phyloP scores from a whole-genome alignment of 2,888 invertebrate species.

The Bellardia pandia region DNA sequence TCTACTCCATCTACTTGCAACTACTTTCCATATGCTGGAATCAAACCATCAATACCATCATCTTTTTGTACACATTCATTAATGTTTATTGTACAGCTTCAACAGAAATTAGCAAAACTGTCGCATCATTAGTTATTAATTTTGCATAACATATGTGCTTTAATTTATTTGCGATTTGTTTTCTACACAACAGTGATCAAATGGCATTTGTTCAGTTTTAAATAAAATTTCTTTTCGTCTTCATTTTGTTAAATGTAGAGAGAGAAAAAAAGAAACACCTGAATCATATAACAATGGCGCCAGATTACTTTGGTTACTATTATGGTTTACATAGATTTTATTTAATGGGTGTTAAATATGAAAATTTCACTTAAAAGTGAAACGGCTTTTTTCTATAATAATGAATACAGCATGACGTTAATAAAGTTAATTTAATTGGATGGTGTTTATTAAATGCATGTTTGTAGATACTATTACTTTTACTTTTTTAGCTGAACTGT shows the following conservation, averaged over 20 bases:
- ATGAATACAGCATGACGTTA: not conserved
- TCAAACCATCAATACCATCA: constrained; percentile 11
- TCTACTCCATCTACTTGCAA: not conserved
- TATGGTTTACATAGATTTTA: constrained; percentile 7
- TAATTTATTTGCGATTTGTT: not conserved
- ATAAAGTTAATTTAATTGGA: constrained; percentile 37
- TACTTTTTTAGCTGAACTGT: not conserved
- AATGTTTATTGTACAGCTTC: constrained; percentile 55
- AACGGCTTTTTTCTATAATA: constrained; percentile 8
- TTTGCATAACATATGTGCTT: constrained; percentile 39
- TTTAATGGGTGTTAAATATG: constrained; percentile 44
- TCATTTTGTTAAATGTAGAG: not conserved
- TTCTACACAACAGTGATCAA: not conserved
- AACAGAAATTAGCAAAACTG: constrained; percentile 82
- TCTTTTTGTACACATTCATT: constrained; percentile 13
- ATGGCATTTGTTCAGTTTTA: constrained; percentile 38
- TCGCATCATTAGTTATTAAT: constrained; percentile 78
- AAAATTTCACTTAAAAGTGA: constrained; percentile 47
- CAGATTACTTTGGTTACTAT: constrained; percentile 25
- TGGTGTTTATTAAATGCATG: not conserved
- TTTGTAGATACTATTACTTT: not conserved
- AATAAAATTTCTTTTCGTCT: constrained; percentile 28
- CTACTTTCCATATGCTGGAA: not conserved
- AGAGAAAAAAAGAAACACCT: constrained; percentile 24
- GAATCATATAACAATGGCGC: constrained; percentile 45